A percentile compares a stretch with the other conserved stretches of the same genome.
Evolutionary conservation across 2,888 invertebrate genomes (phyloP).

Genomic region (Schrankia costaestrigalis): DNA sequence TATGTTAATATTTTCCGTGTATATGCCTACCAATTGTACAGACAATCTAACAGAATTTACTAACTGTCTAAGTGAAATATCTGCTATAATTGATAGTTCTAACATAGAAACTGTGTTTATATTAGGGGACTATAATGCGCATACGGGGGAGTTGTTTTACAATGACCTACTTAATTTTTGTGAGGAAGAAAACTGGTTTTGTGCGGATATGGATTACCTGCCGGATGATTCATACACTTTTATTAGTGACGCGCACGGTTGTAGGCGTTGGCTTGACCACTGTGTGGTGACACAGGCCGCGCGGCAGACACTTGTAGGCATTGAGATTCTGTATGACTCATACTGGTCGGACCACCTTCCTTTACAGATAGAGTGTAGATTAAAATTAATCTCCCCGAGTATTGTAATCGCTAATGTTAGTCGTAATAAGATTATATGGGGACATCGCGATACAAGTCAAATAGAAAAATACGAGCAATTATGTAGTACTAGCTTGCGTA

Average conservation of each 20-base stretch:
- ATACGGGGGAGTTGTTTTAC: conserved; percentile 11
- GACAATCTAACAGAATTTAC: conserved; percentile 6
- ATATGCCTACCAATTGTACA: conserved; percentile 5
- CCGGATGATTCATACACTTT: neutral
- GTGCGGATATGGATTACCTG: conserved; percentile 1
- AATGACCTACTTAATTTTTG: conserved; percentile 8
- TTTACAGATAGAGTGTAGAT: neutral
- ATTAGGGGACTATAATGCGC: conserved; percentile 6
- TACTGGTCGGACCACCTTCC: too few relatives aligned
- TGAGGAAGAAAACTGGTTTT: neutral
- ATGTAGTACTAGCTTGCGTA: too few relatives aligned
- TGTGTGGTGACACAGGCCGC: neutral
- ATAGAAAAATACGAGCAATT: too few relatives aligned
- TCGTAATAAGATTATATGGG: neutral
- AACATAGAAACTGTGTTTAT: conserved; percentile 11
- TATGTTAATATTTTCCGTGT: conserved; percentile 5
- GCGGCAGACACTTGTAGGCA: neutral
- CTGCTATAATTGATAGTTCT: conserved; percentile 1
- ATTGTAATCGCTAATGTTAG: neutral
- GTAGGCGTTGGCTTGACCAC: too few relatives aligned
- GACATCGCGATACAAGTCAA: neutral
- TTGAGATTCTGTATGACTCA: too few relatives aligned
- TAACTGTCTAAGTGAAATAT: conserved; percentile 1
- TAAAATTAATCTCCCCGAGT: neutral
- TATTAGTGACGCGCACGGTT: too few relatives aligned